Evolutionary conservation across 2,797 vertebrate genomes (phyloP), one percentile per base, ranked within the genome.

Genomic region (Neoniphon sammara): DNA sequence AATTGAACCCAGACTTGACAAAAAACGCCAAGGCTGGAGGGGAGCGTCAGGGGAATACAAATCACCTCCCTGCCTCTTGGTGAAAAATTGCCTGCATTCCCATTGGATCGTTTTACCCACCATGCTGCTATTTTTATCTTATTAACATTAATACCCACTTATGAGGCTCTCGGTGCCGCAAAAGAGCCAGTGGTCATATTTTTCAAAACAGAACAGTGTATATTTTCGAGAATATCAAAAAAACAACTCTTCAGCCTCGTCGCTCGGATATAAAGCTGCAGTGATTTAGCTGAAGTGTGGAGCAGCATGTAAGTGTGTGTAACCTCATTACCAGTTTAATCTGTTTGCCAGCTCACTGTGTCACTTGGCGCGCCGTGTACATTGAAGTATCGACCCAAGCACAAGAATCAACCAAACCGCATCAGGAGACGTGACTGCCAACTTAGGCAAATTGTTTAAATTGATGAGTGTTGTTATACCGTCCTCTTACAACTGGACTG

Each of bases 1-100:
- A 85, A 82, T 78, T 80, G 67, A 85, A 85, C 74, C 73, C 76
- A 66, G 58, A 82, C 73, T 79, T 78, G 66, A 83, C 66, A 85
- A 62, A 27, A 79, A 82, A 74, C 70, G 49, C 50, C 25, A 53
- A 57, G 57, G 80, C 77, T 80, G 66, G 34, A 60, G 67, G 70
- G 55, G 20, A 73, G 59, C 75, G 66, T 49, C 77, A n/a, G 56
- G 59, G 75, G 78, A 82, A 83, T 83, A 84, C 70, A 85, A 84
- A 88, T 81, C 60, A 83, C 62, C 58, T 49, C 63, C 27, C n/a
- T 66, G 31, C 57, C 46, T 77, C 67, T 58, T 4, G 5, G 27
- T 78, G 66, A 84, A 67, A 72, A 75, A 80, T 27, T 52, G 63
- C 44, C 57, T 12, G 34, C 18, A 47, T 70, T 79, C 71, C 77